These are phyloP conservation scores for Nesogale talazaci DNA, from an alignment of 2,113 vertebrate genomes.

Conservation along the genomic window DNA sequence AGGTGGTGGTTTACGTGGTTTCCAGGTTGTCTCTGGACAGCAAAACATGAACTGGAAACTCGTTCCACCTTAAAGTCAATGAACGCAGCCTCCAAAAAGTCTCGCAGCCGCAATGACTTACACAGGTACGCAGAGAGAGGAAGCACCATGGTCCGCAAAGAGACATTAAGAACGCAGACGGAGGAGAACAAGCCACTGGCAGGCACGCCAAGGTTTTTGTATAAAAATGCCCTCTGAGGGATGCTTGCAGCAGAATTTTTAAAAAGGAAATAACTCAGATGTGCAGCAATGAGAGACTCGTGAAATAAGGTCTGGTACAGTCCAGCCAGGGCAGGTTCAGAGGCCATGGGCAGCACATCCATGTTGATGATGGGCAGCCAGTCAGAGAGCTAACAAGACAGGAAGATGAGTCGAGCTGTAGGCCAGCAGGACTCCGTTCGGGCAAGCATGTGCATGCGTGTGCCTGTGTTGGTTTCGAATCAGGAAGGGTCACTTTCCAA, in stretches of 20 bases:
- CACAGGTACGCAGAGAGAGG: background rate
- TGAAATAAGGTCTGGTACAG: conserved; percentile 41
- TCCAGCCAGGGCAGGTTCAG: background rate
- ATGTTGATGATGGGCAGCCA: too few relatives aligned
- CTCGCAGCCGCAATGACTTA: conserved; percentile 6
- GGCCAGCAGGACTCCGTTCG: background rate
- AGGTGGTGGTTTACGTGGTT: background rate
- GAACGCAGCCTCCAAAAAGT: conserved; percentile 4
- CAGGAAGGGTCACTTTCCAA: background rate
- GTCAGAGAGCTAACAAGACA: too few relatives aligned
- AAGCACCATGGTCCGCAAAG: conserved; percentile 33
- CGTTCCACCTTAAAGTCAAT: background rate
- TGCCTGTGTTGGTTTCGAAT: background rate
- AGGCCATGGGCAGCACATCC: too few relatives aligned
- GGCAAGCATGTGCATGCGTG: background rate
- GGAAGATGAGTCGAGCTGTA: too few relatives aligned
- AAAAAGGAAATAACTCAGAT: background rate
- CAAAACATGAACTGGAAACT: conserved; percentile 22
- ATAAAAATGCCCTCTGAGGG: conserved; percentile 4
- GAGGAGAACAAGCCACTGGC: background rate
- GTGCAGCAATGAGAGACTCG: background rate
- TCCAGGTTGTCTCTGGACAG: background rate
- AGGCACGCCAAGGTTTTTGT: background rate
- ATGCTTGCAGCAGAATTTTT: conserved; percentile 25
- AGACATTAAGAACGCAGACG: background rate